Base-by-base conservation (phyloP, 2,113 vertebrate genomes). In the Cinclus cinclus region DNA sequence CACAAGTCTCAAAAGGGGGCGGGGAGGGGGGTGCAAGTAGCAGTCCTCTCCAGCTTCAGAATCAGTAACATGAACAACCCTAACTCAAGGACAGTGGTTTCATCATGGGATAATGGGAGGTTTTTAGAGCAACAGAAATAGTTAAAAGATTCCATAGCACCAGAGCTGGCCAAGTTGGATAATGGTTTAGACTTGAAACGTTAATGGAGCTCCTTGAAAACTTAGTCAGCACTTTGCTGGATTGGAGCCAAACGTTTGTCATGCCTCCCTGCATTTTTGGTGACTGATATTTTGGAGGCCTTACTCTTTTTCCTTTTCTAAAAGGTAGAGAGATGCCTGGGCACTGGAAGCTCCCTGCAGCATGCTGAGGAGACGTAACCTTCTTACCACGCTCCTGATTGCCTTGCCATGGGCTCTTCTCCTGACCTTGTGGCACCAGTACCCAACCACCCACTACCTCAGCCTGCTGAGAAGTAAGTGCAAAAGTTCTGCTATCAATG, bases 361-460 rank as follows among this genome's bases (percentile, higher is more conserved):
- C 95, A 98, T 98, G 97, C 97, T 97, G 96, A 98, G 97, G 91
- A 98, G 97, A 97, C 97, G 97, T 91, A 98, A 98, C 95, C 97
- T 98, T 94, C 97, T 98, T 95, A 98, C 97, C 78, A 97, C 97
- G 68, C 92, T 98, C 94, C 97, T 98, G 85, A 98, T 98, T 42
- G 97, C 95, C 62, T 97, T 98, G 89, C 97, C 97, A 94, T 98
- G 97, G 97, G 97, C 96, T 49, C 97, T 98, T 76, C 97, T 98
- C 52, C 92, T 98, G 41, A 98, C 97, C 41, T 96, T 98, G 95
- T 98, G 97, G 97, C 97, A 98, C 69, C 97, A 98, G 84, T 97
- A 98, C 78, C 97, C 97, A 79, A 95, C 96, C 65, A 97, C 96
- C 93, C 97, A 97, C 92, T 98, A 98, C 97, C 97, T 98, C 96